phyloP scores from a whole-genome alignment of 2,888 invertebrate species.

The Callinectes sapidus region DNA sequence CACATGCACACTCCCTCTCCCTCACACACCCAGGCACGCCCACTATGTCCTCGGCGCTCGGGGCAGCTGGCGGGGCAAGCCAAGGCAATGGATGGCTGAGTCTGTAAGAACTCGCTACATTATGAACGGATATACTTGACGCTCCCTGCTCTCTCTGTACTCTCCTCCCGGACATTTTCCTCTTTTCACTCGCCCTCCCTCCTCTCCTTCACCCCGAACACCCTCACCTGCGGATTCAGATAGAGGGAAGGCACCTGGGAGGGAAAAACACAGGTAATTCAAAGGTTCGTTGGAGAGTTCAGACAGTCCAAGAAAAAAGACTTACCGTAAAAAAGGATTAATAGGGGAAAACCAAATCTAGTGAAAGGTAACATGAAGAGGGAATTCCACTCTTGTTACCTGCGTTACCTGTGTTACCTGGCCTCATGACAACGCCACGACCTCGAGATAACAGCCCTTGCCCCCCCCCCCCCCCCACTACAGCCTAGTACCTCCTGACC shows the following conservation, averaged over 20 bases:
- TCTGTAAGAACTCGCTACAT: slow-evolving; percentile 31
- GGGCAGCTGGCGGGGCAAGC: not conserved
- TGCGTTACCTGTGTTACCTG: not conserved
- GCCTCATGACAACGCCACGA: not conserved
- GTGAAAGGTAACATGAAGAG: not conserved
- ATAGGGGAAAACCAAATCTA: not conserved
- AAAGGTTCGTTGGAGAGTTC: not conserved
- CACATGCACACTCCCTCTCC: not conserved
- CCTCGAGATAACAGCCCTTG: not conserved
- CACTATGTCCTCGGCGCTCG: slow-evolving; percentile 4
- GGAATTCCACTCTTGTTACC: too few relatives aligned
- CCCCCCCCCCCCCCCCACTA: not conserved
- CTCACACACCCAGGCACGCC: not conserved
- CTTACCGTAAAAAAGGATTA: not conserved
- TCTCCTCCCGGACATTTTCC: slow-evolving; percentile 27
- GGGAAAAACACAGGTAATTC: not conserved
- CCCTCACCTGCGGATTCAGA: slow-evolving; percentile 6
- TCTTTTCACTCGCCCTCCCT: slow-evolving; percentile 8
- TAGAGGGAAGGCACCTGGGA: not conserved
- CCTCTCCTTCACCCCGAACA: slow-evolving; percentile 2
- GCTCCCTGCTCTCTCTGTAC: slow-evolving; percentile 32
- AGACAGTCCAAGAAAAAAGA: not conserved
- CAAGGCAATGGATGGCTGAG: slow-evolving; percentile 14
- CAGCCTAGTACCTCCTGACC: not conserved
- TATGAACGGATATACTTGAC: slow-evolving; percentile 34